Percentiles rank a stretch among this genome's conserved stretches.
Evolutionary conservation across 2,113 vertebrate species (phyloP).

Genomic region (Phalacrocorax aristotelis): DNA sequence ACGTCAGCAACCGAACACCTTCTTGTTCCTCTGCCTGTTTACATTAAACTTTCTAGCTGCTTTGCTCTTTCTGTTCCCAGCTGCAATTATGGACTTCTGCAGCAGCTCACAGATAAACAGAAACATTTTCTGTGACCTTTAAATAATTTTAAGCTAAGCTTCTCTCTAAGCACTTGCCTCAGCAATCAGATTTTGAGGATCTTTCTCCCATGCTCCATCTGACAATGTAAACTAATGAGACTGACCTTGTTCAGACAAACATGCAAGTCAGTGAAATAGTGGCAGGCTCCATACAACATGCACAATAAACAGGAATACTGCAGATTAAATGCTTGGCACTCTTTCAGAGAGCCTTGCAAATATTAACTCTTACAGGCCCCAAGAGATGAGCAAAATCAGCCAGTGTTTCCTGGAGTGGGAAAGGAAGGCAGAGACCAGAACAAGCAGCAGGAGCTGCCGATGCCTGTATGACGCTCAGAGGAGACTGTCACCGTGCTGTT

Average conservation of each 20-base stretch:
- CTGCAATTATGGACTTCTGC: constrained; percentile 11
- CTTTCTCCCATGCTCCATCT: constrained; percentile 5
- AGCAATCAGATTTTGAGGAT: constrained; percentile 29
- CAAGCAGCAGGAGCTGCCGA: background rate
- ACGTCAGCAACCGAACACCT: background rate
- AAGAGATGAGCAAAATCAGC: background rate
- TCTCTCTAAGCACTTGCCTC: constrained; percentile 18
- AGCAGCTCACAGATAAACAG: constrained; percentile 32
- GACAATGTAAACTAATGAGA: constrained; percentile 39
- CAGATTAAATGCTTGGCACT: constrained; percentile 50
- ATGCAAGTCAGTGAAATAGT: background rate
- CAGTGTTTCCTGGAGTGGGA: background rate
- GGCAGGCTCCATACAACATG: constrained; percentile 10
- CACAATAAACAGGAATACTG: constrained; percentile 51
- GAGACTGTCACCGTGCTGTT: background rate
- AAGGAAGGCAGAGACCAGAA: background rate
- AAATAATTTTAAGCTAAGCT: constrained; percentile 20
- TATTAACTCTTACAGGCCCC: constrained; percentile 39
- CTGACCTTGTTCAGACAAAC: constrained; percentile 40
- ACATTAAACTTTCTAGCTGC: background rate
- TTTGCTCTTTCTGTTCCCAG: constrained; percentile 29
- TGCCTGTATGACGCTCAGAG: background rate
- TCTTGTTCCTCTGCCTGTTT: constrained; percentile 11
- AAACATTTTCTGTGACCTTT: constrained; percentile 48
- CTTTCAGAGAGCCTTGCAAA: constrained; percentile 32